Conservation (phyloP, 2,797 vertebrate species). For the Hyperoplus immaculatus region DNA sequence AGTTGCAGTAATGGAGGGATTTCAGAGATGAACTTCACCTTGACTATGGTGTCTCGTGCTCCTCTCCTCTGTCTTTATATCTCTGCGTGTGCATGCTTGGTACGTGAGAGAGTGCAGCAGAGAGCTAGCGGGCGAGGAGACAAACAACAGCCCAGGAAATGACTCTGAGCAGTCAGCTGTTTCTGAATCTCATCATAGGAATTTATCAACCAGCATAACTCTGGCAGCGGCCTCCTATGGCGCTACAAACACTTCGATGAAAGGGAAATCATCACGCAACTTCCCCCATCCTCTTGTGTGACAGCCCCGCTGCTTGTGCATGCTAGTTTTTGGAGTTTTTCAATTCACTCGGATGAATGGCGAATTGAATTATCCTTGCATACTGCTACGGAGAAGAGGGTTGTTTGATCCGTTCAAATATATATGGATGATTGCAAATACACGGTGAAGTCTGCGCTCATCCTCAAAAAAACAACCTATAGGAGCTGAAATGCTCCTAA, state of each 20-base stretch:
- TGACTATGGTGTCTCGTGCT: conserved; percentile 52
- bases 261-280: conserved; percentile 58
- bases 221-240: conserved; percentile 49
- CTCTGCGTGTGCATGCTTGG: neutral
- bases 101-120: neutral
- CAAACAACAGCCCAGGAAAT: conserved; percentile 65
- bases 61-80: conserved; percentile 20
- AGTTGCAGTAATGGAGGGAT: conserved; percentile 58
- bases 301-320: conserved; percentile 34
- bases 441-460: no score
- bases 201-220: conserved; percentile 67
- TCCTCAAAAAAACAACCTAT: conserved; percentile 62
- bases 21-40: conserved; percentile 71
- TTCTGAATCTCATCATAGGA: conserved; percentile 67
- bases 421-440: conserved; percentile 69
- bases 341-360: conserved; percentile 61
- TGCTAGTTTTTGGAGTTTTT: conserved; percentile 56
- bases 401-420: conserved; percentile 72
- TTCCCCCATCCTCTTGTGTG: conserved; percentile 21
- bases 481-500: conserved; percentile 69
- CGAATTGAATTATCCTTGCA: conserved; percentile 48
- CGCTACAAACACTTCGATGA: conserved; percentile 54
- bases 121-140: conserved; percentile 37
- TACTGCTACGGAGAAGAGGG: conserved; percentile 45
- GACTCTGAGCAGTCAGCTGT: conserved; percentile 63